Conservation (phyloP, 2,888 invertebrate species). For the Archaeoteleia sp. region DNA sequence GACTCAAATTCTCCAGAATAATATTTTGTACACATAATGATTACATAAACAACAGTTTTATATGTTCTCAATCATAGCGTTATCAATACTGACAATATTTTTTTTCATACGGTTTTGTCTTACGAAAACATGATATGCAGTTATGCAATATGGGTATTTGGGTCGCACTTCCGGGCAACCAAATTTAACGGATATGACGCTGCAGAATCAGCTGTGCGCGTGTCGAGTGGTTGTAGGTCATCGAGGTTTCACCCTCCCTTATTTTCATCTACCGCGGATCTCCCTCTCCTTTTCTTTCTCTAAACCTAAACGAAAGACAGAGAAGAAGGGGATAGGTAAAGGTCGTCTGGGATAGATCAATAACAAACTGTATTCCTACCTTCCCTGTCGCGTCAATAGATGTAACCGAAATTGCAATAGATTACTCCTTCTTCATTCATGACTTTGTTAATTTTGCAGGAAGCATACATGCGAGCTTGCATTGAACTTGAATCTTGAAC, state of each 20-base stretch:
- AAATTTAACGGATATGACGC: conserved; percentile 35
- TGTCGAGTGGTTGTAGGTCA: conserved; percentile 68
- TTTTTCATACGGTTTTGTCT: too few relatives aligned
- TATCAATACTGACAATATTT: too few relatives aligned
- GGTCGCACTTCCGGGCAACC: conserved; percentile 19
- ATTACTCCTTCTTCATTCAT: too few relatives aligned
- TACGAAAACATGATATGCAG: background rate
- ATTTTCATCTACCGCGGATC: conserved; percentile 35
- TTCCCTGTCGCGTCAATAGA: conserved; percentile 58
- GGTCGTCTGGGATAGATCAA: conserved; percentile 66
- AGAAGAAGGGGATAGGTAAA: conserved; percentile 60
- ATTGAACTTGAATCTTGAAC: too few relatives aligned
- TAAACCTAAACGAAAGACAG: conserved; percentile 18
- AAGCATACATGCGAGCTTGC: too few relatives aligned
- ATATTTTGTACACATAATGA: too few relatives aligned
- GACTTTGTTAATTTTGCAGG: too few relatives aligned
- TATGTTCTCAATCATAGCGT: too few relatives aligned
- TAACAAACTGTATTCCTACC: conserved; percentile 63
- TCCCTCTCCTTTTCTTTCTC: conserved; percentile 36
- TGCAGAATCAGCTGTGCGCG: conserved; percentile 68
- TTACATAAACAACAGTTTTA: too few relatives aligned
- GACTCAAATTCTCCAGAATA: too few relatives aligned
- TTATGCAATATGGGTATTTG: conserved; percentile 10
- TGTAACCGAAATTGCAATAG: too few relatives aligned
- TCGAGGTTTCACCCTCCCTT: conserved; percentile 53